These are phyloP conservation scores for Drosophila elegans DNA, from an alignment of 1,140 invertebrate genomes.

Conservation along the genomic window DNA sequence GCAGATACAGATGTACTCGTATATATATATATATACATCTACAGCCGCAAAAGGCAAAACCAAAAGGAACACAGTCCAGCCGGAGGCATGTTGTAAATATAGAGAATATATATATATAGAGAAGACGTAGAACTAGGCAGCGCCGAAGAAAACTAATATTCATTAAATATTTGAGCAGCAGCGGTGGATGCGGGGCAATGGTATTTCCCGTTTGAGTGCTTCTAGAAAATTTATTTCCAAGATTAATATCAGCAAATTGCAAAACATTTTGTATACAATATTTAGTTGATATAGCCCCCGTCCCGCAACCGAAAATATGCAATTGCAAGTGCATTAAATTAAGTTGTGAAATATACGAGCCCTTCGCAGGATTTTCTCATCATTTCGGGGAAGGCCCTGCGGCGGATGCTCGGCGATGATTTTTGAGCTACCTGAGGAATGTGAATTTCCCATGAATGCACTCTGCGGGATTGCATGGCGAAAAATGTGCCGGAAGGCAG, in stretches of 20 bases:
- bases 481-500: background rate
- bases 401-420: constrained; percentile 45
- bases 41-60: constrained; percentile 31
- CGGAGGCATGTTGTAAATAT: constrained; percentile 41
- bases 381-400: background rate
- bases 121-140: constrained; percentile 29
- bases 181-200: constrained; percentile 20
- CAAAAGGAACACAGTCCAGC: constrained; percentile 14
- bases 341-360: constrained; percentile 69
- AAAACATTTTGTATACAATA: constrained; percentile 49
- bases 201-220: constrained; percentile 74
- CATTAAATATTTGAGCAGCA: constrained; percentile 73
- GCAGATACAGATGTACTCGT: background rate
- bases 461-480: constrained; percentile 58
- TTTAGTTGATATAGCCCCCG: constrained; percentile 40
- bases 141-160: constrained; percentile 69
- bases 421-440: constrained; percentile 52
- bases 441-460: constrained; percentile 73
- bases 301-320: constrained; percentile 41
- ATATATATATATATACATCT: background rate
- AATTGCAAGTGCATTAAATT: constrained; percentile 71
- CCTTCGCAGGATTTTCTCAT: constrained; percentile 16
- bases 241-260: constrained; percentile 72
- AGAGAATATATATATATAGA: constrained; percentile 34
- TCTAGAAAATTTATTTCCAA: constrained; percentile 71